Evolutionary conservation across 2,888 invertebrate species (phyloP), one percentile per base, ranked within the genome.

Genomic region (Orthosia incerta): DNA sequence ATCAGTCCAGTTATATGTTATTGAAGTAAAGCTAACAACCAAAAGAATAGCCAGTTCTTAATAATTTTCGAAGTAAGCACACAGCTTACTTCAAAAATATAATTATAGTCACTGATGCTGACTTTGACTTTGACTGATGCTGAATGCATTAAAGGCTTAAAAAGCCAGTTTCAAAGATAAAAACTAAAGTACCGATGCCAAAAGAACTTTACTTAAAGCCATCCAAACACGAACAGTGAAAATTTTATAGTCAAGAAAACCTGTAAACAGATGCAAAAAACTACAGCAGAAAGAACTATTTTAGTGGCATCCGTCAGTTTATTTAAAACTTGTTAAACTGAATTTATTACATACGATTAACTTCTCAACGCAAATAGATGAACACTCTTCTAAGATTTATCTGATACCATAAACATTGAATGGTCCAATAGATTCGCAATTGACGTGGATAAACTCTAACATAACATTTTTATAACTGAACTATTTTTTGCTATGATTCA

Each of bases 381-480:
- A 63, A 45, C 57, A 63, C 83, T 79, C 20, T n/a, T 46, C 26
- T 48, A 51, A 82, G 62, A 79, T 79, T 79, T 53, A 79, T 83
- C 26, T 56, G 26, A 48, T 67, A 67, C 53, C 51, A 56, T 82
- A 82, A 82, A 79, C 79, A 77, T 26, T 59, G 9, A 71, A 82
- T 60, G 72, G 16, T 31, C 13, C 31, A 62, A 78, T 66, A 63
- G 18, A 64, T 66, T 23, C 45, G 79, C 45, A 50, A 60, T 75
- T 55, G 74, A 74, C 61, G 45, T 46, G 48, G 4, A 48, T 70
- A 53, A 70, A 74, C 23, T n/a, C 1, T 26, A 50, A 68, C 57
- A 46, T 39, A 39, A 39, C 39, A 39, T 39, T 39, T 57, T 59
- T 77, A 20, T n/a, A 53, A 60, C n/a, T 2, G 4, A 79, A 71